Base-by-base conservation (phyloP, 2,113 vertebrate genomes). In the Pedionomus torquatus region DNA sequence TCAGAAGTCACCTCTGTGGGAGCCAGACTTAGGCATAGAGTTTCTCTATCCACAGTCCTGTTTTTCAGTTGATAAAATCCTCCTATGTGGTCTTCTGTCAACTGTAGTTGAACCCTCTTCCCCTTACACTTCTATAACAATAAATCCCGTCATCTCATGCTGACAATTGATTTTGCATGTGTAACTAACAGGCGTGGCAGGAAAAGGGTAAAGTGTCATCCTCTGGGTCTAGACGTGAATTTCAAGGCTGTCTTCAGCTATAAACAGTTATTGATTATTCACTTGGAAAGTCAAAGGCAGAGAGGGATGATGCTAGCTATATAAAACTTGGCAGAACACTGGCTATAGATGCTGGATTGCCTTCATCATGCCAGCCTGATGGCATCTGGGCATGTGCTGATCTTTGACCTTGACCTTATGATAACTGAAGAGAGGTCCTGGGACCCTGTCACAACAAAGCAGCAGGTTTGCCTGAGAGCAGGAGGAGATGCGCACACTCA, bases 251-350 rank as follows among this genome's bases (percentile, higher is more conserved):
- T 74, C 87, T 95, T 52, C 48, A 89, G 65, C 91, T 71, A 13
- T 79, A 82, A 95, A 82, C 46, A 82, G 43, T 68, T 84, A 89
- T 82, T 91, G 91, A 95, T 96, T 92, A 94, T 95, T 94, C 94
- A 35, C 89, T 84, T 55, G 87, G 57, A 89, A 92, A 94, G 89
- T 18, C 91, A 95, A 71, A 92, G 69, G 37, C 72, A 89, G 72
- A 74, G 86, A 68, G 72, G 89, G 71, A 64, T 55, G 69, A 48
- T 55, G 79, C 31, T 64, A 41, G 89, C 79, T 84, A 1, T 48
- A 94, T 48, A 78, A 84, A 89, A 65, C 76, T 64, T 68, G 95
- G 81, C 90, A 87, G 90, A 30, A 63, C 0, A 6, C 44, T 61
- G 51, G 44, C 51, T 43, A 10, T 4, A 60, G 46, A 39, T 23